Evolutionary conservation across 2,888 invertebrate genomes (phyloP).

Genomic region (Panzeria rudis): DNA sequence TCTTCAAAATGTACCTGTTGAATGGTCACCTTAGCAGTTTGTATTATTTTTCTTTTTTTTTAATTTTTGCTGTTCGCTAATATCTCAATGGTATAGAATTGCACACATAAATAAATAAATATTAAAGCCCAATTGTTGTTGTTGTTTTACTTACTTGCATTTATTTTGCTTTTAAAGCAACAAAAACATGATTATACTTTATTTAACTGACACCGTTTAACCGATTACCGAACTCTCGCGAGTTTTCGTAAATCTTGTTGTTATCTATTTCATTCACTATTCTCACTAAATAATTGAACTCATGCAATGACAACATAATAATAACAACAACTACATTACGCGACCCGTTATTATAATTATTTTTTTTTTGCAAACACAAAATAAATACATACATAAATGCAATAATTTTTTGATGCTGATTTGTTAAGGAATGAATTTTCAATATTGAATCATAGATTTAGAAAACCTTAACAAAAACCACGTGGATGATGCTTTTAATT

Average conservation of each 20-base stretch:
- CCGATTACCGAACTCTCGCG: no score
- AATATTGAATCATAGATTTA: no score
- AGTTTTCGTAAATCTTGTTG: no score
- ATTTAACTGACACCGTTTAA: background rate
- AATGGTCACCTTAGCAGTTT: slow-evolving; percentile 29
- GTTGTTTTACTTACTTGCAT: slow-evolving; percentile 4
- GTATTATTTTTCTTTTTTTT: background rate
- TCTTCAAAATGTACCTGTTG: no score
- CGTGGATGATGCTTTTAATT: no score
- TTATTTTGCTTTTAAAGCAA: background rate
- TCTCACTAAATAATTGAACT: background rate
- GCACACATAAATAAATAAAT: background rate
- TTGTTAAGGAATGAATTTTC: no score
- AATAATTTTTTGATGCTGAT: no score
- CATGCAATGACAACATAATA: background rate
- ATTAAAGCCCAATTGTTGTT: background rate
- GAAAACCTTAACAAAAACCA: no score
- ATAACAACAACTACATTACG: background rate
- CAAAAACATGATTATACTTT: background rate
- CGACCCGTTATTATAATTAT: background rate
- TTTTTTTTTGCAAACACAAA: background rate
- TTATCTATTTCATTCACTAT: background rate
- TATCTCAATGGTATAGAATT: background rate
- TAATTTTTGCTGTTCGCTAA: background rate
- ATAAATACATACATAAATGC: no score